A percentile compares a stretch with the other conserved stretches of the same genome.
These are phyloP conservation scores for Drosophila littoralis DNA, from an alignment of 1,140 invertebrate genomes.

Conservation along the genomic window DNA sequence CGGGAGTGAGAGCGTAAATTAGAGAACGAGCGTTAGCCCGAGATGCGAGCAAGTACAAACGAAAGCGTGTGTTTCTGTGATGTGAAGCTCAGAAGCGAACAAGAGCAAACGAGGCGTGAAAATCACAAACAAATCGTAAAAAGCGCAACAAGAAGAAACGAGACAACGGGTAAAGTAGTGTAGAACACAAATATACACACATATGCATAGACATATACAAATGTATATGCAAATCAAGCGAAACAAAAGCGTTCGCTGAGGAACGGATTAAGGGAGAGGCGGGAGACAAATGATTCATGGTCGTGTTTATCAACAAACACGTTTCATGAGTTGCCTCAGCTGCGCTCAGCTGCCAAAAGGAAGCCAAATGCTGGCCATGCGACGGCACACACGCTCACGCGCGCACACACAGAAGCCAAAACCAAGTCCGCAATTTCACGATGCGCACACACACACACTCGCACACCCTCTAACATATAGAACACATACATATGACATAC, in stretches of 20 bases:
- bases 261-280: not conserved
- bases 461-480: not conserved
- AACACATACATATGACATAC: conserved; percentile 18
- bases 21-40: conserved; percentile 13
- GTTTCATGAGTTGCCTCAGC: conserved; percentile 67
- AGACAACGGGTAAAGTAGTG: conserved; percentile 14
- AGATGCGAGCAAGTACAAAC: conserved; percentile 35
- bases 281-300: conserved; percentile 73
- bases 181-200: conserved; percentile 13
- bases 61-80: conserved; percentile 28
- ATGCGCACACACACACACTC: not conserved
- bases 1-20: not conserved
- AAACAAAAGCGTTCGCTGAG: conserved; percentile 44
- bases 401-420: conserved; percentile 55
- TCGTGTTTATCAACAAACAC: conserved; percentile 80
- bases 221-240: conserved; percentile 70
- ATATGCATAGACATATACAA: conserved; percentile 1
- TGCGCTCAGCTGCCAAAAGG: conserved; percentile 58
- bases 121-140: conserved; percentile 79
- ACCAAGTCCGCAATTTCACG: conserved; percentile 31
- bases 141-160: conserved; percentile 73
- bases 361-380: conserved; percentile 56
- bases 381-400: conserved; percentile 53
- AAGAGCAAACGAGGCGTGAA: conserved; percentile 74
- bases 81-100: conserved; percentile 56